These are phyloP conservation scores for Sternarchorhynchus goeldii DNA, from an alignment of 2,797 vertebrate genomes.

Conservation along the genomic window DNA sequence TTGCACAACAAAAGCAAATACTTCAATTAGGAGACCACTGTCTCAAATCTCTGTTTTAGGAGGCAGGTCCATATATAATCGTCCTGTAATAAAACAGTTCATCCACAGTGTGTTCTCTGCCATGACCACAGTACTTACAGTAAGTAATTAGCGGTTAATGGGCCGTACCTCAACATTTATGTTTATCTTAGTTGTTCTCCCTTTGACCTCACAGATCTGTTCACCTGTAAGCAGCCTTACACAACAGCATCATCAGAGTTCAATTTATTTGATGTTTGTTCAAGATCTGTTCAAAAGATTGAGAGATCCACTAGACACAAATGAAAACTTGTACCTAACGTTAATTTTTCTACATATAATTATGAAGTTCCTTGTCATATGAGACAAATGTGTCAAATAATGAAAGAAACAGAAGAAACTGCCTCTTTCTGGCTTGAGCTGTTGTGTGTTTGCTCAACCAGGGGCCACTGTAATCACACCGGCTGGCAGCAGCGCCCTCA, in stretches of 20 bases:
- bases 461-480: constrained; percentile 28
- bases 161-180: background rate
- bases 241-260: background rate
- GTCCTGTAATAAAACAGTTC: constrained; percentile 24
- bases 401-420: too few species aligned
- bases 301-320: background rate
- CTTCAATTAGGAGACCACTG: constrained; percentile 18
- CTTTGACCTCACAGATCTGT: constrained; percentile 18
- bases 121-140: constrained; percentile 21
- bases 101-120: constrained; percentile 21
- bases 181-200: constrained; percentile 18
- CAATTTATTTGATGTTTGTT: constrained; percentile 2
- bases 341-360: too few species aligned
- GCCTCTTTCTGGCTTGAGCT: constrained; percentile 12
- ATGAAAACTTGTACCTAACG: background rate
- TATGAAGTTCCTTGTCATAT: background rate
- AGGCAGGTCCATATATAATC: constrained; percentile 16
- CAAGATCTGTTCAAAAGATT: constrained; percentile 4
- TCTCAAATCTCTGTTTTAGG: background rate
- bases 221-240: constrained; percentile 11
- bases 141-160: constrained; percentile 32
- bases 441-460: background rate
- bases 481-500: constrained; percentile 5
- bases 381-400: too few species aligned
- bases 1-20: constrained; percentile 22